Evolutionary conservation across 2,797 vertebrate species (phyloP), one percentile per base, ranked within the genome.

Genomic region (Syngnathus acus): DNA sequence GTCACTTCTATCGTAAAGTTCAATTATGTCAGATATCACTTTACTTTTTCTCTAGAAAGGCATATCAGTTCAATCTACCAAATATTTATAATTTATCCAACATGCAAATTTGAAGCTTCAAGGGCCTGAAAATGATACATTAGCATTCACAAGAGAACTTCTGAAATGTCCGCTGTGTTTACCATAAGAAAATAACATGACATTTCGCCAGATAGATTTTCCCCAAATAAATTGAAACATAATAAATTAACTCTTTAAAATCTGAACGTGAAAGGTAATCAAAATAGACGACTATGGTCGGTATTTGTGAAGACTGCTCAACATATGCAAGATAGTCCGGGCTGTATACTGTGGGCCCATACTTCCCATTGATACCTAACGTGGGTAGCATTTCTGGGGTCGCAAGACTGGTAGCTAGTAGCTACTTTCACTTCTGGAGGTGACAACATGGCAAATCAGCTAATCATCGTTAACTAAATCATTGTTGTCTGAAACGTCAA

Each of bases 401-500:
- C 21, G 39, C 9, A 1, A 11, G 1, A 4, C 8, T 45, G 40
- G n/a, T 32, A n/a, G 6, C n/a, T 26, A 3, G 19, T 13, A 54
- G 21, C 21, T 62, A 14, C 21, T 16, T 62, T 45, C 13, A 16
- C 40, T 45, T 61, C 43, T 61, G n/a, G 2, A 43, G n/a, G 39
- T 62, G 60, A 62, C 60, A 62, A 71, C 51, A 38, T 51, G n/a
- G 37, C 17, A 59, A 57, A 16, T 47, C 4, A 6, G 6, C 23
- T 37, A 57, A 57, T 39, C 37, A 1, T 43, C 21, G 40, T 43
- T 45, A 62, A 23, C 40, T 14, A 9, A 23, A 9, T 8, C 42
- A 45, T 38, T 17, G 13, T 57, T 3, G 9, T 9, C 42, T 23
- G 10, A 62, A 26, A 10, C 13, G 40, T 62, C 60, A 62, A 62